Evolutionary conservation across 1,140 invertebrate genomes (phyloP).

Genomic region (Trinorchestia longiramus): DNA sequence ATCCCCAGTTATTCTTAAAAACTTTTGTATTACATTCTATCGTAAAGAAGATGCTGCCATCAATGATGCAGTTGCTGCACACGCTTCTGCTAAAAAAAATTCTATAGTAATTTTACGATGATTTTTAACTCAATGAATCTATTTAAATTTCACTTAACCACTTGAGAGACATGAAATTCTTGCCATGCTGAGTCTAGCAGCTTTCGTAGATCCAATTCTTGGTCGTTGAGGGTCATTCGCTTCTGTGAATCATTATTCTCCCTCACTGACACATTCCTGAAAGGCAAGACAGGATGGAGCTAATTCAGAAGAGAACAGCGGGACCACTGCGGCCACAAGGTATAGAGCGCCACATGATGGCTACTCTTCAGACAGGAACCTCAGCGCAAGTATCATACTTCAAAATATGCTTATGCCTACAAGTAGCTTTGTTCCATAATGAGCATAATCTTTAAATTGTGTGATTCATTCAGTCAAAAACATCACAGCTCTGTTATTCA

Average conservation of each 20-base stretch:
- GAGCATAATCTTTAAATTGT: neutral
- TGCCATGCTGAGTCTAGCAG: neutral
- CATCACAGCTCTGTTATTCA: no score
- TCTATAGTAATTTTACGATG: neutral
- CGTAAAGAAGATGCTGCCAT: neutral
- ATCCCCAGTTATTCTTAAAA: neutral
- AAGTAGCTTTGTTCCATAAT: neutral
- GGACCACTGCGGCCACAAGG: neutral
- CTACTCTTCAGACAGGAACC: neutral
- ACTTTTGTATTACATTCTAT: neutral
- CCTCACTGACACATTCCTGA: conserved; percentile 50
- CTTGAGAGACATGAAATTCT: neutral
- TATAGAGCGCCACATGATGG: neutral
- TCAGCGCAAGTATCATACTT: neutral
- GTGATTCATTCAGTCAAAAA: no score
- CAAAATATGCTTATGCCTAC: neutral
- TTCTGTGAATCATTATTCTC: conserved; percentile 19
- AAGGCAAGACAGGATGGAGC: conserved; percentile 36
- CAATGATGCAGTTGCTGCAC: neutral
- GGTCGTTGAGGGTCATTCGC: neutral
- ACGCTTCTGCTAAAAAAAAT: neutral
- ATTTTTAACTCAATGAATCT: neutral
- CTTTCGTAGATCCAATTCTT: neutral
- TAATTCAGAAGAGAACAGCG: conserved; percentile 29
- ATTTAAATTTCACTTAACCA: neutral